phyloP scores from a whole-genome alignment of 2,113 vertebrate genomes.

The Sisor rabdophorus region DNA sequence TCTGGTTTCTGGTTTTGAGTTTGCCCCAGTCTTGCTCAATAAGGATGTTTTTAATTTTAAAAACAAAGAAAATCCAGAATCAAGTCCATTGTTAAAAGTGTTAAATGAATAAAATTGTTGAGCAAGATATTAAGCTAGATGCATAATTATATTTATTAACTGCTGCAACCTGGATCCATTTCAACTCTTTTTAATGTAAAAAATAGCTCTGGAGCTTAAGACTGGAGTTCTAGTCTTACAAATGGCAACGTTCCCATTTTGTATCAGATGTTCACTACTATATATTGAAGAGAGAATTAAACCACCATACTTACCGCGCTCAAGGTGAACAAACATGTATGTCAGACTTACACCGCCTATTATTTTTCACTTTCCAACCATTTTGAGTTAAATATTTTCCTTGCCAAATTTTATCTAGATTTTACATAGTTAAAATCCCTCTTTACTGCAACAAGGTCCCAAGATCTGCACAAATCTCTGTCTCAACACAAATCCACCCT shows the following conservation, averaged over 20 bases:
- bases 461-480: neutral
- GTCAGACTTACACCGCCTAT: neutral
- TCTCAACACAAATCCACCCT: neutral
- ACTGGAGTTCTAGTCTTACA: neutral
- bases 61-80: too few relatives aligned
- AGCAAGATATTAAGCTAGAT: neutral
- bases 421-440: neutral
- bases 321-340: neutral
- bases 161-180: neutral
- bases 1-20: too few relatives aligned
- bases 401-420: neutral
- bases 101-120: too few relatives aligned
- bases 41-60: too few relatives aligned
- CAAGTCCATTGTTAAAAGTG: too few relatives aligned
- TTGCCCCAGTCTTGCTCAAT: too few relatives aligned
- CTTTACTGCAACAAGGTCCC: neutral
- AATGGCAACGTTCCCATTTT: neutral
- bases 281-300: neutral
- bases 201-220: neutral
- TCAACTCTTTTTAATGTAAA: neutral
- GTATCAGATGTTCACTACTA: neutral
- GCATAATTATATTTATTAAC: neutral
- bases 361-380: neutral
- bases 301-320: neutral
- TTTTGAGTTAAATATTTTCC: neutral